Percentiles rank a stretch among this genome's conserved stretches.
Conservation (phyloP, 2,888 invertebrate genomes). For the Ecdyonurus torrentis region DNA sequence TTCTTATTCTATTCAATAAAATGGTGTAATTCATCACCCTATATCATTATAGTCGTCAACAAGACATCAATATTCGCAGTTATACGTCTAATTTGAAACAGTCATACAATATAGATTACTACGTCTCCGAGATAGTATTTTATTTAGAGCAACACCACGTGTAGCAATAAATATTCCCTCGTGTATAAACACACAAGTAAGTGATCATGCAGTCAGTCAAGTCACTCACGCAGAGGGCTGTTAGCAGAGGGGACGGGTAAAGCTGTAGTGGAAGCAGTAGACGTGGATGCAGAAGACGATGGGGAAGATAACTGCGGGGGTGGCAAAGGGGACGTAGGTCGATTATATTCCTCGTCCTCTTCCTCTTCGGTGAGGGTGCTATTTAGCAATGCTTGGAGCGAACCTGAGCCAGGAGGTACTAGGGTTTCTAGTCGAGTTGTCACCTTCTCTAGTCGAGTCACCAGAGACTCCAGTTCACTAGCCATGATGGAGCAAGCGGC, state of each 20-base stretch:
- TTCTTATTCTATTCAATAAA: no score
- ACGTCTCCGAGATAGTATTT: no score
- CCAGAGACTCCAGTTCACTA: constrained; percentile 47
- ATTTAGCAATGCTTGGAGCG: background rate
- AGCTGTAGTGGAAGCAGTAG: background rate
- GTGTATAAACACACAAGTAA: no score
- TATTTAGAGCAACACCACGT: no score
- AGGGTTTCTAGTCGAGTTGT: constrained; percentile 47
- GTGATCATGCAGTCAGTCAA: background rate
- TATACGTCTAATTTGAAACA: no score
- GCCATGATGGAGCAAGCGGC: constrained; percentile 14
- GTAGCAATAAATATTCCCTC: no score
- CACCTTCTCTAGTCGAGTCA: constrained; percentile 56
- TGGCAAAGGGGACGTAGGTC: constrained; percentile 30
- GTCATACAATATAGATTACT: no score
- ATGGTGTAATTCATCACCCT: no score
- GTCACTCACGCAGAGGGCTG: background rate
- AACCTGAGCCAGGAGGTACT: constrained; percentile 4
- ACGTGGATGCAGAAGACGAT: constrained; percentile 33
- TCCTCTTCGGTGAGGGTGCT: background rate
- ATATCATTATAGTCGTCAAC: no score
- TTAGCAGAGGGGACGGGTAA: background rate
- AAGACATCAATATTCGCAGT: no score
- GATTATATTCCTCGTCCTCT: constrained; percentile 20
- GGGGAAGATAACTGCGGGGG: constrained; percentile 36